Conservation (phyloP, 2,113 vertebrate species). For the Anguilla rostrata region DNA sequence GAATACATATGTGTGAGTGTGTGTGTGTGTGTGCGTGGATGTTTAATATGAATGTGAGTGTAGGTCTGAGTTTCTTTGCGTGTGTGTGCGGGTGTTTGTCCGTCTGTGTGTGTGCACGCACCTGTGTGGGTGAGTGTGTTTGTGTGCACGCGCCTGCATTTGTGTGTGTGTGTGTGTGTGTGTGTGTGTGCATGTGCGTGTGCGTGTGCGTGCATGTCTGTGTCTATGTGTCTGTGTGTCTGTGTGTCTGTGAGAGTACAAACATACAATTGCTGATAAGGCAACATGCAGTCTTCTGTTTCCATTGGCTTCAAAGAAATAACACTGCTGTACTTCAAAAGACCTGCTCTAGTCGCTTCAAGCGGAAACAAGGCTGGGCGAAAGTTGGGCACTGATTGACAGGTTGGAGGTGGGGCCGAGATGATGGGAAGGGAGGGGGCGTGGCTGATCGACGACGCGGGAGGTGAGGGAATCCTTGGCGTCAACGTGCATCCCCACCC, state of each 20-base stretch:
- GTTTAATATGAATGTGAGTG: slow-evolving; percentile 4
- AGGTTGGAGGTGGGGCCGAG: not conserved
- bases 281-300: slow-evolving; percentile 42
- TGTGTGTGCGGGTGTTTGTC: slow-evolving; percentile 1
- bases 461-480: not conserved
- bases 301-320: slow-evolving; percentile 12
- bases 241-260: not conserved
- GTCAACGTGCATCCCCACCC: not conserved
- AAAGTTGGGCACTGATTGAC: slow-evolving; percentile 23
- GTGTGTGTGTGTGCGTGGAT: not conserved
- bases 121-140: not conserved
- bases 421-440: not conserved
- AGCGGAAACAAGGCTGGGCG: slow-evolving; percentile 24
- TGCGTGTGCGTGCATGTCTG: slow-evolving; percentile 2
- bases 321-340: slow-evolving; percentile 31
- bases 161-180: not conserved
- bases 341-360: not conserved
- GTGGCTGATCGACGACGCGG: not conserved
- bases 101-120: not conserved
- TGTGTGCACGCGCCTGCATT: not conserved
- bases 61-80: not conserved
- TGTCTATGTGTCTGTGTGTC: not conserved
- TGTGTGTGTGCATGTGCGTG: not conserved
- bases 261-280: slow-evolving; percentile 31
- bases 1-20: slow-evolving; percentile 6